Evolutionary conservation across 2,113 vertebrate genomes (phyloP).

Genomic region (Rostratula benghalensis): DNA sequence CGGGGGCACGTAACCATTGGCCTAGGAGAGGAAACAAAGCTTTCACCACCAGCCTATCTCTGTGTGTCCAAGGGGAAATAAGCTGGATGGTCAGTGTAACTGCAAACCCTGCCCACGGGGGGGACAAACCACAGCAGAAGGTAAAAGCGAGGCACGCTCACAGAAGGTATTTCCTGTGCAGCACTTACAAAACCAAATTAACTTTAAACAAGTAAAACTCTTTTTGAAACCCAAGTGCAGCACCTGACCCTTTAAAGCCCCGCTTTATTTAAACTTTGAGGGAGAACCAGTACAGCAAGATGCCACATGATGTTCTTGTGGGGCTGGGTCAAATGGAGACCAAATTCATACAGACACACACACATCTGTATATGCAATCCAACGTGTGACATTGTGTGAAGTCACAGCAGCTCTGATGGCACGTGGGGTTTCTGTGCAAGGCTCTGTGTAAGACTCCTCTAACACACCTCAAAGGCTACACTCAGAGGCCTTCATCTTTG

Average conservation of each 20-base stretch:
- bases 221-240: not conserved
- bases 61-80: not conserved
- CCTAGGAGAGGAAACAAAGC: conserved; percentile 56
- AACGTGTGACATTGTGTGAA: not conserved
- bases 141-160: not conserved
- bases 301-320: not conserved
- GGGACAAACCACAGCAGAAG: not conserved
- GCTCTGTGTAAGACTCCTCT: not conserved
- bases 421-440: not conserved
- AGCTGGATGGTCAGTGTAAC: fast-evolving
- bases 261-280: not conserved
- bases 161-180: not conserved
- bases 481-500: not conserved
- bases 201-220: not conserved
- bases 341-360: too few relatives aligned
- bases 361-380: fast-evolving
- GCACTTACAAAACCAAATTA: not conserved
- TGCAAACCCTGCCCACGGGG: not conserved
- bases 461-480: not conserved
- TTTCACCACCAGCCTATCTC: not conserved
- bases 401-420: not conserved
- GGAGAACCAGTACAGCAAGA: not conserved
- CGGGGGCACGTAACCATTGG: conserved; percentile 66
- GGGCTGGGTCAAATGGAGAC: not conserved
- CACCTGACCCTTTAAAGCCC: not conserved